Percentiles rank a stretch among this genome's conserved stretches.
Evolutionary conservation across 1,140 invertebrate genomes (phyloP).

Genomic region (Holcopasites calliopsidis): DNA sequence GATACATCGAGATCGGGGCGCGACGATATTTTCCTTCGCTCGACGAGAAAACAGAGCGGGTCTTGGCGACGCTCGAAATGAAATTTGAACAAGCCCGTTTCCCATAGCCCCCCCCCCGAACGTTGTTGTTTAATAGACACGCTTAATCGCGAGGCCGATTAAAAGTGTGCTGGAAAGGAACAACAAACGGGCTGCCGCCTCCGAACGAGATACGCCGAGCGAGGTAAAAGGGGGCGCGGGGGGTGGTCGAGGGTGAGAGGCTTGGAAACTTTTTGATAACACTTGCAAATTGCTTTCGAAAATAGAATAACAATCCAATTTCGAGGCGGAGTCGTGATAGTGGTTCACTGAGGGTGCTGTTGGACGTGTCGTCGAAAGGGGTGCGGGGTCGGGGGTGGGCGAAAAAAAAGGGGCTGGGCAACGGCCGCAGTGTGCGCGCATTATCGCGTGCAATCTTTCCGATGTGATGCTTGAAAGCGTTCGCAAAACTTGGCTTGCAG

Average conservation of each 20-base stretch:
- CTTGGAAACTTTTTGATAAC: slow-evolving; percentile 76
- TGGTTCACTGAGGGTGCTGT: slow-evolving; percentile 55
- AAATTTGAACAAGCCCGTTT: neutral
- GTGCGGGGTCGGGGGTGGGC: neutral
- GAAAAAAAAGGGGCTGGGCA: neutral
- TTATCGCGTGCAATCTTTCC: slow-evolving; percentile 12
- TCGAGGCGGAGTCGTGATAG: slow-evolving; percentile 54
- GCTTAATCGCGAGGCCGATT: slow-evolving; percentile 17
- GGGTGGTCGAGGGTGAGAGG: slow-evolving; percentile 48
- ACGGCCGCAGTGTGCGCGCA: slow-evolving; percentile 10
- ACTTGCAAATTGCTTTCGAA: slow-evolving; percentile 79
- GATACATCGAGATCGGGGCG: neutral
- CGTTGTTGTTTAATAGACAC: too few relatives aligned
- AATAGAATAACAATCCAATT: slow-evolving; percentile 79
- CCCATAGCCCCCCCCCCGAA: neutral
- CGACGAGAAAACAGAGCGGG: neutral
- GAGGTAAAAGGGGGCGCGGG: neutral
- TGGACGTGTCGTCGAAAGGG: slow-evolving; percentile 22
- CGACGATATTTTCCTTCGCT: neutral
- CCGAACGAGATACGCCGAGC: neutral
- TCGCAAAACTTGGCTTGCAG: neutral
- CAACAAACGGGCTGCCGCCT: slow-evolving; percentile 1
- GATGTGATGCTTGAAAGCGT: slow-evolving; percentile 4
- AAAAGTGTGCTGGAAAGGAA: neutral
- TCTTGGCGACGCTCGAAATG: neutral